Evolutionary conservation across 2,888 invertebrate genomes (phyloP).

Genomic region (Acanthoscelides obtectus): DNA sequence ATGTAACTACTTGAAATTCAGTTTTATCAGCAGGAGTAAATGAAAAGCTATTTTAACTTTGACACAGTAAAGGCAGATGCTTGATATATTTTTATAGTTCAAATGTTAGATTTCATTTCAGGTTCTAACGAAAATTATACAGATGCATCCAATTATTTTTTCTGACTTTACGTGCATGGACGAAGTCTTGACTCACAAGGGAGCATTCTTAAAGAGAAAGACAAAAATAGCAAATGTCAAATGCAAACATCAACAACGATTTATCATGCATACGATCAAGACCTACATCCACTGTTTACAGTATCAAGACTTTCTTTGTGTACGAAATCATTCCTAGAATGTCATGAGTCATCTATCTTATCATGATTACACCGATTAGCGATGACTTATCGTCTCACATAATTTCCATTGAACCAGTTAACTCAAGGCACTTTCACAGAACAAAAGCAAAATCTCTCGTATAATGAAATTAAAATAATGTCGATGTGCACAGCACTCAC

Average conservation of each 20-base stretch:
- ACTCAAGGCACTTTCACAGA: background rate
- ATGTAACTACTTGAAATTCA: no score
- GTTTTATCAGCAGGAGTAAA: no score
- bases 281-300: background rate
- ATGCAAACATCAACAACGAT: background rate
- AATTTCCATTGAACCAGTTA: background rate
- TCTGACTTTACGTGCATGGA: no score
- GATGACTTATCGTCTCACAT: background rate
- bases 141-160: no score
- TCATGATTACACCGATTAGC: background rate
- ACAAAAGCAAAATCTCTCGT: background rate
- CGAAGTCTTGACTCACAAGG: no score
- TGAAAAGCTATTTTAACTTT: no score
- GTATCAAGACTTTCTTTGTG: background rate
- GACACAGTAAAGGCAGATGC: no score
- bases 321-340: background rate
- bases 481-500: no score
- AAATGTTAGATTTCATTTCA: no score
- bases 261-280: background rate
- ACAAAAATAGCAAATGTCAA: background rate
- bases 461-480: background rate
- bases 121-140: no score
- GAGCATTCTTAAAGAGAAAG: background rate
- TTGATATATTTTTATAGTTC: no score
- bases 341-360: background rate